A percentile compares a stretch with the other conserved stretches of the same genome.
Evolutionary conservation across 2,888 invertebrate species (phyloP).

Genomic region (Melangyna quadrimaculata): DNA sequence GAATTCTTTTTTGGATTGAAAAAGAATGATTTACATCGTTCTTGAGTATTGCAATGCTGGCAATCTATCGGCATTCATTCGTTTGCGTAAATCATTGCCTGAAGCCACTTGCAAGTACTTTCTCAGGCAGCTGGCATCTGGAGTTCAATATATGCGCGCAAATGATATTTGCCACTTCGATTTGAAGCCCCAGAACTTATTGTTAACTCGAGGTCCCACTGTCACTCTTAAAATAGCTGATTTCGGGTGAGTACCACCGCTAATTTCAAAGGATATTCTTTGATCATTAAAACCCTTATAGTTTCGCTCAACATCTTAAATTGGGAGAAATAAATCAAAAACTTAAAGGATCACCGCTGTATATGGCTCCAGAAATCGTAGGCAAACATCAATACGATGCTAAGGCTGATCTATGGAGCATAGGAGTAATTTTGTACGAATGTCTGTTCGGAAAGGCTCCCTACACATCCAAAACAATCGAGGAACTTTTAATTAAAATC

Average conservation of each 20-base stretch:
- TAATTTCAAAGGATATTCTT: neutral
- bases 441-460: slow-evolving; percentile 93
- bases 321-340: slow-evolving; percentile 83
- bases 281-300: slow-evolving; percentile 72
- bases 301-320: slow-evolving; percentile 88
- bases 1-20: neutral
- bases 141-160: slow-evolving; percentile 88
- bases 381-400: slow-evolving; percentile 86
- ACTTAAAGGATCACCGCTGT: slow-evolving; percentile 91
- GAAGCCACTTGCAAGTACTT: slow-evolving; percentile 89
- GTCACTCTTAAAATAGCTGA: slow-evolving; percentile 89
- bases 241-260: slow-evolving; percentile 82
- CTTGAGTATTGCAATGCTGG: slow-evolving; percentile 94
- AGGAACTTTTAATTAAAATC: slow-evolving; percentile 88
- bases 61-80: slow-evolving; percentile 90
- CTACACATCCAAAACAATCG: slow-evolving; percentile 88
- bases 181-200: slow-evolving; percentile 93
- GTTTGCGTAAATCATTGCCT: slow-evolving; percentile 84
- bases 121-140: slow-evolving; percentile 90
- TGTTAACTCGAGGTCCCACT: slow-evolving; percentile 85
- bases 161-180: slow-evolving; percentile 93
- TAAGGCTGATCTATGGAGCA: slow-evolving; percentile 93
- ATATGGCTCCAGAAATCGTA: slow-evolving; percentile 96
- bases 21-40: slow-evolving; percentile 89
- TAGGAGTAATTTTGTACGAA: slow-evolving; percentile 93